phyloP scores from a whole-genome alignment of 2,888 invertebrate genomes.

The Panzeria rudis region DNA sequence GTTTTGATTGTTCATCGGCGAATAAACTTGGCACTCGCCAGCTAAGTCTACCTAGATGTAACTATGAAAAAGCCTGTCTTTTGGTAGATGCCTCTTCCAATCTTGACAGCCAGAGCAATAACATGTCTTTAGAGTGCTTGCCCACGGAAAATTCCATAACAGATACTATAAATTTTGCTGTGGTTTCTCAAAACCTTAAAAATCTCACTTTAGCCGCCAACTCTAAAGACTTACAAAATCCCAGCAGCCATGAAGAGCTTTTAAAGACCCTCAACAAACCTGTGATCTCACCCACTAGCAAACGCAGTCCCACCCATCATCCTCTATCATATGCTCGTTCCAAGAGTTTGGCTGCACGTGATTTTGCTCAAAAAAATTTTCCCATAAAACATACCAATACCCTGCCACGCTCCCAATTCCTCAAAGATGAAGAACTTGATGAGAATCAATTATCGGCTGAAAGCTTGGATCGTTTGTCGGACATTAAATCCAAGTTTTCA shows the following conservation, averaged over 20 bases:
- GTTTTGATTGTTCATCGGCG: conserved; percentile 75
- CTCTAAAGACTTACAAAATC: conserved; percentile 28
- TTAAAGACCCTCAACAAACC: conserved; percentile 79
- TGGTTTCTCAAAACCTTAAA: conserved; percentile 77
- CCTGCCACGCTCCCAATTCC: conserved; percentile 78
- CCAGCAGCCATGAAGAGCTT: conserved; percentile 62
- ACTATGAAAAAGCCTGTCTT: conserved; percentile 40
- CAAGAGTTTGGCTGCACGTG: conserved; percentile 78
- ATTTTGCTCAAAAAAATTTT: conserved; percentile 67
- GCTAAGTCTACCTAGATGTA: conserved; percentile 72
- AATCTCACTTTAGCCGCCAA: conserved; percentile 73
- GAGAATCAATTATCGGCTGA: conserved; percentile 80
- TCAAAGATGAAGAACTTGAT: conserved; percentile 79
- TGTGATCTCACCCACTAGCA: conserved; percentile 76
- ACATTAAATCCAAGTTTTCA: conserved; percentile 81
- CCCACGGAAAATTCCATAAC: conserved; percentile 75
- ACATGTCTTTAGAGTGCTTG: conserved; percentile 76
- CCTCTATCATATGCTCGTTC: conserved; percentile 81
- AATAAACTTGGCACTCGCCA: conserved; percentile 62
- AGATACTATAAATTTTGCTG: conserved; percentile 77
- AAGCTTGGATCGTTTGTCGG: conserved; percentile 81
- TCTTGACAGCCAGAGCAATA: conserved; percentile 15
- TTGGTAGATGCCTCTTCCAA: neutral
- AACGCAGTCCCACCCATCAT: conserved; percentile 78
- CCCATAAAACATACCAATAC: conserved; percentile 73